A percentile compares a stretch with the other conserved stretches of the same genome.
phyloP scores from a whole-genome alignment of 2,797 vertebrate genomes.

The Vultur gryphus region DNA sequence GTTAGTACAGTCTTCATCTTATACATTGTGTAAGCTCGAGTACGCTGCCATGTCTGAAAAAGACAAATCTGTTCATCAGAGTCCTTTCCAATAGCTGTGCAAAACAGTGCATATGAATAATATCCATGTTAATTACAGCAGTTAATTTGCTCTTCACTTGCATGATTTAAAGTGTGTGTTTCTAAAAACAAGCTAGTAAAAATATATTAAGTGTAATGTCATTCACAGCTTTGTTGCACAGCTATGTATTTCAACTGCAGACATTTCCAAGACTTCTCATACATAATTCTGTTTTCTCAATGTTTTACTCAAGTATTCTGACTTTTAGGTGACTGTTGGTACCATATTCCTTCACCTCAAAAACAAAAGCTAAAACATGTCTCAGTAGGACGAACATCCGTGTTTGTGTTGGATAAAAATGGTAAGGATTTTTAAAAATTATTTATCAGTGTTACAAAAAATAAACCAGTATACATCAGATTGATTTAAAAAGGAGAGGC shows the following conservation, averaged over 20 bases:
- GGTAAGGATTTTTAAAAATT: conserved; percentile 73
- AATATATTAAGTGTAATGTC: background rate
- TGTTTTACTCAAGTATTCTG: background rate
- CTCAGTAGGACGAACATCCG: conserved; percentile 90
- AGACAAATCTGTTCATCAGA: background rate
- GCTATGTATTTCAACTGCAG: background rate
- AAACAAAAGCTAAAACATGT: conserved; percentile 93
- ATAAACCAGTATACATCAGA: background rate
- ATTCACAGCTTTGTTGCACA: background rate
- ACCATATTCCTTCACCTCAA: conserved; percentile 91
- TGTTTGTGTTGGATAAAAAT: conserved; percentile 89
- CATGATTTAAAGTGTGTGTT: background rate
- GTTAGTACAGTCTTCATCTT: background rate
- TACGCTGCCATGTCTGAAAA: background rate
- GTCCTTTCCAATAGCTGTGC: background rate
- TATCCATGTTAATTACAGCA: background rate
- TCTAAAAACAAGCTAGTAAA: background rate
- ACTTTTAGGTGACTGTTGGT: conserved; percentile 72
- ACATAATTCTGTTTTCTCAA: background rate
- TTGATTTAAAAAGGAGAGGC: background rate
- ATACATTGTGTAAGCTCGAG: background rate
- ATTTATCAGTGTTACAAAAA: background rate
- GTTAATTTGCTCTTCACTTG: background rate
- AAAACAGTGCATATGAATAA: background rate
- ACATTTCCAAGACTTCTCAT: background rate